Conservation (phyloP, 2,888 invertebrate species). For the Pterostichus madidus region DNA sequence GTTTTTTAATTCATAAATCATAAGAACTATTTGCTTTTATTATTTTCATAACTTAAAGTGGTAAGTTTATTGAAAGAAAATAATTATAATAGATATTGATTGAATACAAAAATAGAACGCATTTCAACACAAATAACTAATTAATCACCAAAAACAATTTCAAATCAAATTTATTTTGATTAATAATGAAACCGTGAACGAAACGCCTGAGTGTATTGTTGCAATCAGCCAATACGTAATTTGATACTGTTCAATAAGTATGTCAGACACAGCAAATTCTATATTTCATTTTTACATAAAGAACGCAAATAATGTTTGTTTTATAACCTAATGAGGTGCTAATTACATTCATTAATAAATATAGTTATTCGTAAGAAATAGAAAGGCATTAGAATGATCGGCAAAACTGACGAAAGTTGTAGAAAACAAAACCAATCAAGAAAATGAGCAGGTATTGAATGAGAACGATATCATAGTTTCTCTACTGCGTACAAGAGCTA, state of each 20-base stretch:
- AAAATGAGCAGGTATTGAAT: neutral
- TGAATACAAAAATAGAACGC: neutral
- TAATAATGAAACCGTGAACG: conserved; percentile 5
- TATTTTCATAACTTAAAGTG: no score
- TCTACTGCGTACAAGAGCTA: neutral
- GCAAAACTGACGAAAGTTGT: conserved; percentile 2
- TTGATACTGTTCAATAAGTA: conserved; percentile 7
- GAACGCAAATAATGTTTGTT: conserved; percentile 7
- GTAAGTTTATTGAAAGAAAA: neutral
- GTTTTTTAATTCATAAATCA: no score
- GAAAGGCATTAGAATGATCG: neutral
- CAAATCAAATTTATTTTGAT: conserved; percentile 9
- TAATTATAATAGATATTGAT: neutral
- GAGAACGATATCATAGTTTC: conserved; percentile 21
- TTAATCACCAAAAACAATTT: conserved; percentile 6
- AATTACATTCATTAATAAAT: conserved; percentile 14
- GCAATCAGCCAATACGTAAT: conserved; percentile 9
- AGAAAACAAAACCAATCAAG: conserved; percentile 1
- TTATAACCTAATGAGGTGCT: conserved; percentile 14
- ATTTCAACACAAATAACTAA: neutral
- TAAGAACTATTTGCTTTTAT: no score
- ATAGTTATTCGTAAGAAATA: conserved; percentile 12
- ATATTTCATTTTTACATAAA: conserved; percentile 5
- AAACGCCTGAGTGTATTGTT: conserved; percentile 11
- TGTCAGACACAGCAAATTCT: conserved; percentile 5